phyloP scores from a whole-genome alignment of 2,888 invertebrate species.

The Pammene fasciana region DNA sequence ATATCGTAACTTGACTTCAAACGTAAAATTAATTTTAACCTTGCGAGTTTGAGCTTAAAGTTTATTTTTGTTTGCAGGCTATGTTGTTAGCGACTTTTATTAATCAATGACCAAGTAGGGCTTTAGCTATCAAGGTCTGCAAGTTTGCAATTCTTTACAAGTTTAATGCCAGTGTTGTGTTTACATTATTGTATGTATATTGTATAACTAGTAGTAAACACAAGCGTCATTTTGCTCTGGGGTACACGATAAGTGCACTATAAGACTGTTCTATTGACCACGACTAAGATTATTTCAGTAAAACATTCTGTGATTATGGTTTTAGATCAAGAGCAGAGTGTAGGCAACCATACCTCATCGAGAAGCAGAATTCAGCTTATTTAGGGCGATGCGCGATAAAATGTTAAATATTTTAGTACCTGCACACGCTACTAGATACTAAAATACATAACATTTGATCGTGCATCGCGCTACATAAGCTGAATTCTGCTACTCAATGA shows the following conservation, averaged over 20 bases:
- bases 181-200: slow-evolving; percentile 62
- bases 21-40: slow-evolving; percentile 42
- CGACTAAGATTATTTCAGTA: too few species aligned
- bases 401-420: too few species aligned
- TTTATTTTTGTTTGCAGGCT: slow-evolving; percentile 45
- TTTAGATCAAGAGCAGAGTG: too few species aligned
- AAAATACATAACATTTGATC: too few species aligned
- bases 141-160: slow-evolving; percentile 70
- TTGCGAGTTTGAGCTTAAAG: slow-evolving; percentile 45
- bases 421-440: too few species aligned
- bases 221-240: slow-evolving; percentile 14
- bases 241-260: not conserved
- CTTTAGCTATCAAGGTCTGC: slow-evolving; percentile 75
- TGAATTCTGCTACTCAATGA: too few species aligned
- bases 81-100: slow-evolving; percentile 50
- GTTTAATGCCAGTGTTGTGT: slow-evolving; percentile 79
- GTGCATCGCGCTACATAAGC: too few species aligned
- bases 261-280: too few species aligned
- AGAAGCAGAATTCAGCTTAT: too few species aligned
- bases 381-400: too few species aligned
- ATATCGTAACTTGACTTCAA: slow-evolving; percentile 42
- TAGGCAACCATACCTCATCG: too few species aligned
- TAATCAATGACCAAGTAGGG: slow-evolving; percentile 51
- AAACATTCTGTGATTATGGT: too few species aligned
- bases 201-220: slow-evolving; percentile 41